Base-by-base conservation (phyloP, 2,888 invertebrate species). In the Microplitis deprimator region DNA sequence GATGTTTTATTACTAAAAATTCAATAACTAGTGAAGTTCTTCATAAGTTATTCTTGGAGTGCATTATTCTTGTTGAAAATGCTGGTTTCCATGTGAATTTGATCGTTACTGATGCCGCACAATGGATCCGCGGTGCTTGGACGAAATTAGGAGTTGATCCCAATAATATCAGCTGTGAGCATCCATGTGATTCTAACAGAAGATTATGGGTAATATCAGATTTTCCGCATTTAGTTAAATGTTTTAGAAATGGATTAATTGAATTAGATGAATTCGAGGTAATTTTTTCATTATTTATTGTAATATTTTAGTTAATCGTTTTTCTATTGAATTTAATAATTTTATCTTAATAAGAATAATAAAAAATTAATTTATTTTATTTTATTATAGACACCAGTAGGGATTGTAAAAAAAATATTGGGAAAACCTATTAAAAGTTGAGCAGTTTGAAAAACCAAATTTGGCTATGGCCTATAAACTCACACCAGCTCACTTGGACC, bases 381-480 rank as follows among this genome's bases (percentile, higher is more conserved):
- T 41, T 41, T 41, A 41, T 41, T 41, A 41, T 41, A 6, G 41
- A 41, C 7, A 41, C 41, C 41, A 41, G 10, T 41, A 41, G 41
- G 10, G 10, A 41, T 41, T 41, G 41, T 41, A 41, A 41, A 41
- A 41, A 41, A 41, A 41, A 41, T 41, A 41, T 41, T 41, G 41
- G 41, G 41, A 41, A 41, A 41, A 41, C 41, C 62, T 62, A 62
- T 62, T 17, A 62, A 62, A 17, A 17, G 17, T 62, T 17, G 62
- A 62, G 17, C 62, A 62, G 62, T 62, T 62, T 17, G 62, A 16
- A 62, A 62, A 62, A 62, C n/a, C 62, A 17, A 62, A 62, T 62
- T 62, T 62, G 7, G 62, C 62, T 17, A 62, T 62, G n/a, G 62
- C 62, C 17, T 62, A 62, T 62, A 62, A 62, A 62, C 17, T 62